phyloP scores from a whole-genome alignment of 2,797 vertebrate genomes.

The Anguilla marmorata region DNA sequence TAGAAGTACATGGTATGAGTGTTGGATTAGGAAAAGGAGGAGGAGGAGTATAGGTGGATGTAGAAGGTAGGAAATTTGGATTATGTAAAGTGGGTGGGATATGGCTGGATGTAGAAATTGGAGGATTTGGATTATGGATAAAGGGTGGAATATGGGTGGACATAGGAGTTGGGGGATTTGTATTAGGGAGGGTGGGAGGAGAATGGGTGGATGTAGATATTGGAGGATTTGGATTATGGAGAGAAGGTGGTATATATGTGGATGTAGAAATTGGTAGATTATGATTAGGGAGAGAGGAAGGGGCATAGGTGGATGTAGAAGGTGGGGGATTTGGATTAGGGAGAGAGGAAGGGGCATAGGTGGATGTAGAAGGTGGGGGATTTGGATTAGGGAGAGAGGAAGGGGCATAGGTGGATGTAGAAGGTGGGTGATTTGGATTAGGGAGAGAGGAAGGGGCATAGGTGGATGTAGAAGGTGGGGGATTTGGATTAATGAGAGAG shows the following conservation, averaged over 20 bases:
- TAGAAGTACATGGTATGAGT: slow-evolving; percentile 47
- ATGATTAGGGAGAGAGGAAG: slow-evolving; percentile 34
- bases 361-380: slow-evolving; percentile 49
- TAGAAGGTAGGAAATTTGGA: slow-evolving; percentile 15
- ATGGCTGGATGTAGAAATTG: slow-evolving; percentile 44
- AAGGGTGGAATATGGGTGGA: slow-evolving; percentile 37
- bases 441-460: slow-evolving; percentile 37
- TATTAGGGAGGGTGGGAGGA: slow-evolving; percentile 33
- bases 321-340: slow-evolving; percentile 22
- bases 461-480: slow-evolving; percentile 47
- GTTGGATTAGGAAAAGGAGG: slow-evolving; percentile 56
- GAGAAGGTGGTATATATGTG: not conserved
- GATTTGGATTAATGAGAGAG: slow-evolving; percentile 41
- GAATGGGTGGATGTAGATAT: slow-evolving; percentile 33
- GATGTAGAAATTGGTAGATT: slow-evolving; percentile 27
- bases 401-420: slow-evolving; percentile 27
- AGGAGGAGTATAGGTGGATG: slow-evolving; percentile 47
- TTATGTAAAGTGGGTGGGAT: slow-evolving; percentile 48
- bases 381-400: slow-evolving; percentile 38
- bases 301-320: slow-evolving; percentile 14
- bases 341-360: slow-evolving; percentile 34
- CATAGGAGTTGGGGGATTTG: slow-evolving; percentile 28
- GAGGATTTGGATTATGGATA: slow-evolving; percentile 27
- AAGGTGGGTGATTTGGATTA: slow-evolving; percentile 17
- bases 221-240: slow-evolving; percentile 13